These are phyloP conservation scores for Eurystomus glaucurus DNA, from an alignment of 2,797 vertebrate genomes.

Conservation along the genomic window DNA sequence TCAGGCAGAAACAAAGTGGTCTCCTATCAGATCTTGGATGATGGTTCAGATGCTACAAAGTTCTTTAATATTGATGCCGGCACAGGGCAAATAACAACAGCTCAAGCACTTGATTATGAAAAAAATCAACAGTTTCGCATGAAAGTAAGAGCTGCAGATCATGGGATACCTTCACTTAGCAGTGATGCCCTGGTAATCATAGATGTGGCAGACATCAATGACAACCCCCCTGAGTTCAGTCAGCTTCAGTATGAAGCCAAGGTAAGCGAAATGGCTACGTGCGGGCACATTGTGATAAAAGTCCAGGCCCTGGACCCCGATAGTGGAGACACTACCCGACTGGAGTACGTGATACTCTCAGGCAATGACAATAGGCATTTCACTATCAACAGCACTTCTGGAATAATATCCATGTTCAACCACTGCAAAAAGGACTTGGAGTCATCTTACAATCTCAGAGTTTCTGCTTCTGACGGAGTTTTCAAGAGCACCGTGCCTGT, in stretches of 20 bases:
- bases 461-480: conserved; percentile 95
- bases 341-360: conserved; percentile 94
- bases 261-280: conserved; percentile 93
- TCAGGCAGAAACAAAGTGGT: conserved; percentile 91
- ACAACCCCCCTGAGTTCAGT: conserved; percentile 94
- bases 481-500: conserved; percentile 95
- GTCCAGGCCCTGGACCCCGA: conserved; percentile 96
- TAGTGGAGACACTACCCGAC: conserved; percentile 83
- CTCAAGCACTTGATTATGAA: conserved; percentile 92
- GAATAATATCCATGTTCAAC: conserved; percentile 94
- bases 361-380: conserved; percentile 95
- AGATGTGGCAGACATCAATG: conserved; percentile 93
- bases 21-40: conserved; percentile 89
- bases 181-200: conserved; percentile 88
- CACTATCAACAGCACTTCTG: conserved; percentile 93
- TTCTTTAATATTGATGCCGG: conserved; percentile 90
- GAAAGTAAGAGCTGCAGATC: conserved; percentile 90
- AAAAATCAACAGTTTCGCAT: conserved; percentile 86
- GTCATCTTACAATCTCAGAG: conserved; percentile 91
- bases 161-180: conserved; percentile 87
- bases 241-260: conserved; percentile 90
- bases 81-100: conserved; percentile 89
- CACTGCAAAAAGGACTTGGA: conserved; percentile 92
- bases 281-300: conserved; percentile 94
- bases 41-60: conserved; percentile 83